Conservation (phyloP, 2,888 invertebrate genomes). For the Tupiocoris notatus region DNA sequence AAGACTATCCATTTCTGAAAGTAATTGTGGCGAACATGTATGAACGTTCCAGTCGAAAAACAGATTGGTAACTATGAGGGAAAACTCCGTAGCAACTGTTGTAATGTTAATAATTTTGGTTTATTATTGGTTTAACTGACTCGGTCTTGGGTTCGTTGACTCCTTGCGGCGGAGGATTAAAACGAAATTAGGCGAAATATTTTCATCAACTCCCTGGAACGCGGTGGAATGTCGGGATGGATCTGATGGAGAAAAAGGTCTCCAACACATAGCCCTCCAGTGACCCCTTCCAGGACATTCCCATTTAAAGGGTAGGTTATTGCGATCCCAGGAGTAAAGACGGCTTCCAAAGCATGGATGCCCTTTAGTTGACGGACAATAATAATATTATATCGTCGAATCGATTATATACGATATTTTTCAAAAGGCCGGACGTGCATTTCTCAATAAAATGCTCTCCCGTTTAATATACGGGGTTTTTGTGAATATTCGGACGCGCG, state of each 20-base stretch:
- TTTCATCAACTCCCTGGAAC: slow-evolving; percentile 27
- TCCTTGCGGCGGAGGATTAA: neutral
- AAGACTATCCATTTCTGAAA: too few species aligned
- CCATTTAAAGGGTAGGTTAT: neutral
- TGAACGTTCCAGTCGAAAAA: too few species aligned
- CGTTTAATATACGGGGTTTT: too few species aligned
- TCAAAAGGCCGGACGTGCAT: too few species aligned
- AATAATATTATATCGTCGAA: neutral
- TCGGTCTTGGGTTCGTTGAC: neutral
- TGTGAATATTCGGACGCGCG: too few species aligned
- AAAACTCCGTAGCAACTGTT: too few species aligned
- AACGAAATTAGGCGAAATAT: slow-evolving; percentile 32
- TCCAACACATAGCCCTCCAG: neutral
- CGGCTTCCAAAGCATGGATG: neutral
- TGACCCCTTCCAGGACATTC: neutral
- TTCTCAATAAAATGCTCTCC: too few species aligned
- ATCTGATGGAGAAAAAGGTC: neutral
- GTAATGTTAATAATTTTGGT: too few species aligned
- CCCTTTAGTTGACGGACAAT: neutral
- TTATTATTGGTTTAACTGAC: too few species aligned
- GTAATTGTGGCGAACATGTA: too few species aligned
- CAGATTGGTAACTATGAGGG: too few species aligned
- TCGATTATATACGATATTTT: too few species aligned
- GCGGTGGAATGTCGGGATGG: neutral
- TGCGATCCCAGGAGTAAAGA: neutral